phyloP scores from a whole-genome alignment of 1,140 invertebrate species.

The Halyomorpha halys region DNA sequence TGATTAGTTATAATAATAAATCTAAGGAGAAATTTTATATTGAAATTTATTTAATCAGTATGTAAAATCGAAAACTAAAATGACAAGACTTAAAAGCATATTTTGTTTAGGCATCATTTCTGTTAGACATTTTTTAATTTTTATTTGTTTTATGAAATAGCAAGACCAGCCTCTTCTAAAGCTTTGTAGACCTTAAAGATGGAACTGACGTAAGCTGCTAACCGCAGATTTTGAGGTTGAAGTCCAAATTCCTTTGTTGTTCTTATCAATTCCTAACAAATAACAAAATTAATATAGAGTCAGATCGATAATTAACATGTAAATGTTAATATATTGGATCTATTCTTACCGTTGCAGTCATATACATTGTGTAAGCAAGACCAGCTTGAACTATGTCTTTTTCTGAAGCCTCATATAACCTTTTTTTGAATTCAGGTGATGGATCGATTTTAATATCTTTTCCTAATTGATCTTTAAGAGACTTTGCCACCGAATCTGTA shows the following conservation, averaged over 20 bases:
- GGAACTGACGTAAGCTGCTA: background rate
- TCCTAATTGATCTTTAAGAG: constrained; percentile 1
- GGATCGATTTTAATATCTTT: constrained; percentile 19
- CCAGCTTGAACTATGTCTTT: constrained; percentile 67
- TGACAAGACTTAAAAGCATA: no score
- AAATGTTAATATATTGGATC: background rate
- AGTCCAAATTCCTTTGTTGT: constrained; percentile 6
- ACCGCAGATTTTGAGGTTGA: background rate
- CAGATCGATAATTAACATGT: background rate
- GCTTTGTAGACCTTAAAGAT: constrained; percentile 12
- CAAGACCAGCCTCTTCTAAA: constrained; percentile 9
- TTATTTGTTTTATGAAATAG: background rate
- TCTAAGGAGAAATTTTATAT: no score
- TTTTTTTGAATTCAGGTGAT: constrained; percentile 31
- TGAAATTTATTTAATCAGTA: no score
- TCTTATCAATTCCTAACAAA: constrained; percentile 2
- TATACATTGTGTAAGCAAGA: constrained; percentile 58
- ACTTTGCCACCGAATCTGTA: constrained; percentile 9
- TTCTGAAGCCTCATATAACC: constrained; percentile 56
- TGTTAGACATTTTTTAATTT: no score
- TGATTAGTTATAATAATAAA: no score
- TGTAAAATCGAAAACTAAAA: no score
- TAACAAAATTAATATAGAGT: background rate
- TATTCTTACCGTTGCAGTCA: constrained; percentile 36
- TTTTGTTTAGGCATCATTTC: no score